phyloP scores from a whole-genome alignment of 2,888 invertebrate genomes.

The Sinohyriopsis cumingii region DNA sequence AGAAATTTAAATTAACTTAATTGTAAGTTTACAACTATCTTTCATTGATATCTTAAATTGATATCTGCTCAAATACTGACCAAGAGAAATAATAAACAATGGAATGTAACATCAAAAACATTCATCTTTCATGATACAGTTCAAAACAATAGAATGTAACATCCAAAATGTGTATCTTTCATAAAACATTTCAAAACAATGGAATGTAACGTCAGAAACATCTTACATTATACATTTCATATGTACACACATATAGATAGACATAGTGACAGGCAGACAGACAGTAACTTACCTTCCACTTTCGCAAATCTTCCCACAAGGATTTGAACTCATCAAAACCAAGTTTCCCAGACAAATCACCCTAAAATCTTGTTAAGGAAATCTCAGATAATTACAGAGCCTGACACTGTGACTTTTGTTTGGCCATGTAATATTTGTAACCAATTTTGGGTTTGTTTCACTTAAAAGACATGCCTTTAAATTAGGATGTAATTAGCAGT shows the following conservation, averaged over 20 bases:
- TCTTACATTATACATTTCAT: background rate
- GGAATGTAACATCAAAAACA: too few species aligned
- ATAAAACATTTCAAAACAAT: background rate
- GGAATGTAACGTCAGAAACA: too few species aligned
- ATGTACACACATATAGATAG: background rate
- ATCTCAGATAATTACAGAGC: background rate
- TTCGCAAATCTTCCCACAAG: slow-evolving; percentile 87
- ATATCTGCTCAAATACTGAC: too few species aligned
- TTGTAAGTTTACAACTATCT: too few species aligned
- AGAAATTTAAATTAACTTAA: too few species aligned
- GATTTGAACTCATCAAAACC: slow-evolving; percentile 92
- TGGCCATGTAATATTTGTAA: background rate
- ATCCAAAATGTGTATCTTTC: too few species aligned
- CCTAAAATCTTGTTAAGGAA: slow-evolving; percentile 57
- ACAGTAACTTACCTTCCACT: slow-evolving; percentile 84
- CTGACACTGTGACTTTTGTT: background rate
- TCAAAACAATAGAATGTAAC: too few species aligned
- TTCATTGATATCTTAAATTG: too few species aligned
- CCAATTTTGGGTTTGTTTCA: background rate
- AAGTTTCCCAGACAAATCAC: slow-evolving; percentile 91
- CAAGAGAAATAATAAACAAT: too few species aligned
- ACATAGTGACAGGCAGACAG: background rate
- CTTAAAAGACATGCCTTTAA: background rate
- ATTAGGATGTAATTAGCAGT: background rate
- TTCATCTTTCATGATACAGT: too few species aligned